Evolutionary conservation across 1,140 invertebrate genomes (phyloP).

Genomic region (Zaprionus kolodkinae): DNA sequence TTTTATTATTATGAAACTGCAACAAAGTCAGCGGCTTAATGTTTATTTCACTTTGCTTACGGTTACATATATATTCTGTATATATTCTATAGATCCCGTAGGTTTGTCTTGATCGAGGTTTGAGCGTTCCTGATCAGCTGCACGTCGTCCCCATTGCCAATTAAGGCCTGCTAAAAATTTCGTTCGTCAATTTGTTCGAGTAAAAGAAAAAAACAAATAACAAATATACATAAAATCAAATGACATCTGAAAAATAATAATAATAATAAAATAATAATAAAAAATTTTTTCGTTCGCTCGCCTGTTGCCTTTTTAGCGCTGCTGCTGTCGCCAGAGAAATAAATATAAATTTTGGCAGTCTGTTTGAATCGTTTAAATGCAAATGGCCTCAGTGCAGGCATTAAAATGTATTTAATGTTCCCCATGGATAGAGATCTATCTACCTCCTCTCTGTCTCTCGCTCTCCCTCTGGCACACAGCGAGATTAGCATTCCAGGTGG

Average conservation of each 20-base stretch:
- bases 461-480: background rate
- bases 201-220: too few species aligned
- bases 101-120: slow-evolving; percentile 11
- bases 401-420: slow-evolving; percentile 72
- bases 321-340: slow-evolving; percentile 26
- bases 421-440: background rate
- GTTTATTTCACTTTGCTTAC: background rate
- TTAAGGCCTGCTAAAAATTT: background rate
- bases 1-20: too few species aligned
- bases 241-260: slow-evolving; percentile 17
- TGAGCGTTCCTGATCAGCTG: slow-evolving; percentile 68
- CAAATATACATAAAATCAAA: background rate
- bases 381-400: slow-evolving; percentile 47
- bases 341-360: slow-evolving; percentile 20
- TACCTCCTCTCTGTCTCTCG: background rate
- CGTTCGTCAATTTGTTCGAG: slow-evolving; percentile 11
- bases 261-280: slow-evolving; percentile 49
- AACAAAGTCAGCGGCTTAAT: background rate
- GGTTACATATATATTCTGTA: background rate
- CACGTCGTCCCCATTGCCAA: slow-evolving; percentile 54
- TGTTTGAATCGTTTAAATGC: slow-evolving; percentile 69
- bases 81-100: background rate
- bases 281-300: background rate
- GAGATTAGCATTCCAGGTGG: background rate
- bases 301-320: slow-evolving; percentile 31